These are phyloP conservation scores for Malacoctenus gilli DNA, from an alignment of 2,797 vertebrate species.

Conservation along the genomic window DNA sequence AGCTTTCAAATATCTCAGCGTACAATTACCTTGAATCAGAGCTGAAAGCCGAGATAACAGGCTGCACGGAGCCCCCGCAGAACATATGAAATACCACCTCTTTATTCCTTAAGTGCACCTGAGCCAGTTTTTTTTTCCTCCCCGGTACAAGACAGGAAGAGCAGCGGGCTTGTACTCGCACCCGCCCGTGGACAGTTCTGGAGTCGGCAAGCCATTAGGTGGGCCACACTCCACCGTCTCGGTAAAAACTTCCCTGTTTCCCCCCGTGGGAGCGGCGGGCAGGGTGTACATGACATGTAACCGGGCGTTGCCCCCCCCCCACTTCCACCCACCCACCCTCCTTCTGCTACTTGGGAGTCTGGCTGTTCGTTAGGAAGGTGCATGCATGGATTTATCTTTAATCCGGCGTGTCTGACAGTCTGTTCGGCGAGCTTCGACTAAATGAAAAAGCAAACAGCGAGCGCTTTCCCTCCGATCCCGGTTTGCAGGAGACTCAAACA, in stretches of 20 bases:
- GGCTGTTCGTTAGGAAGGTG: slow-evolving; percentile 50
- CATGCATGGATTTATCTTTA: slow-evolving; percentile 64
- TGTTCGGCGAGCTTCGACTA: slow-evolving; percentile 61
- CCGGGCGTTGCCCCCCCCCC: too few species aligned
- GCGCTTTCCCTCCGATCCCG: slow-evolving; percentile 53
- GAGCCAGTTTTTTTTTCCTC: slow-evolving; percentile 5
- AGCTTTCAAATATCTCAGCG: slow-evolving; percentile 9
- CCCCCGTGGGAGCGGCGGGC: slow-evolving; percentile 25
- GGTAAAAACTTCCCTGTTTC: slow-evolving; percentile 18
- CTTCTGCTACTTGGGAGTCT: slow-evolving; percentile 44
- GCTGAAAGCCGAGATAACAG: slow-evolving; percentile 1
- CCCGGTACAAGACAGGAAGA: background rate
- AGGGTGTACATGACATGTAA: slow-evolving; percentile 41
- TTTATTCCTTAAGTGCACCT: slow-evolving; percentile 9
- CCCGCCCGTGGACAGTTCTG: slow-evolving; percentile 6
- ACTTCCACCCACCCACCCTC: too few species aligned
- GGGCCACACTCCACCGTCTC: slow-evolving; percentile 2
- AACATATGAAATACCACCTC: background rate
- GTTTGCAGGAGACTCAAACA: slow-evolving; percentile 62
- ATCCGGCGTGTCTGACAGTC: slow-evolving; percentile 68
- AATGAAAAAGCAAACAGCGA: slow-evolving; percentile 67
- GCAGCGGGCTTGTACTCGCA: slow-evolving; percentile 7
- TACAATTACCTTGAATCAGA: slow-evolving; percentile 10
- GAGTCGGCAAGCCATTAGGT: slow-evolving; percentile 22
- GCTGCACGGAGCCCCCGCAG: background rate